These are phyloP conservation scores for Cloeon dipterum DNA, from an alignment of 2,888 invertebrate genomes.

Conservation along the genomic window DNA sequence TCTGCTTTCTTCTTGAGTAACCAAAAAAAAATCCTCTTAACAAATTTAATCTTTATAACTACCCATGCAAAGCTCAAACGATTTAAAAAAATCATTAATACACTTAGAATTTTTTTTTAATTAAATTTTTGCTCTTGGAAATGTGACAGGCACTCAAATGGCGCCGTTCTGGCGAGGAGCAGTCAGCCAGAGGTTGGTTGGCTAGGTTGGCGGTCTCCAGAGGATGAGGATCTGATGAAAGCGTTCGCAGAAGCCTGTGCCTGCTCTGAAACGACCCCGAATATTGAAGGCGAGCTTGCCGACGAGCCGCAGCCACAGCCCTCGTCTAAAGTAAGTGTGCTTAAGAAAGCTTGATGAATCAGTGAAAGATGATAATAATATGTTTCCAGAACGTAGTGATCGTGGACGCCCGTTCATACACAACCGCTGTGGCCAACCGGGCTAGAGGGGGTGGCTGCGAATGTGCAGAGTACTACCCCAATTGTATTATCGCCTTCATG, in stretches of 20 bases:
- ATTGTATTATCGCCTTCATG: conserved; percentile 93
- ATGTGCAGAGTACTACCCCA: conserved; percentile 84
- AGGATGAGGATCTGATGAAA: conserved; percentile 74
- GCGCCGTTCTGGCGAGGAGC: conserved; percentile 81
- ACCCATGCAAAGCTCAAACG: too few relatives aligned
- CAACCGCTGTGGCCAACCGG: conserved; percentile 88
- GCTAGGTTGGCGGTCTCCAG: conserved; percentile 75
- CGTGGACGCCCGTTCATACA: conserved; percentile 87
- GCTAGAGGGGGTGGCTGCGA: conserved; percentile 95
- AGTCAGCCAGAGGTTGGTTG: conserved; percentile 93
- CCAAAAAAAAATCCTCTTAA: too few relatives aligned
- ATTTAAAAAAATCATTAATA: too few relatives aligned
- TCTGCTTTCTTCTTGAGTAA: too few relatives aligned
- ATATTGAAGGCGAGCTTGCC: conserved; percentile 2
- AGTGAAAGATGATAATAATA: background rate
- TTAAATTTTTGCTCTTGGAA: too few relatives aligned
- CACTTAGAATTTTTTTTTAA: too few relatives aligned
- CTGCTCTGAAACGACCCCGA: conserved; percentile 19
- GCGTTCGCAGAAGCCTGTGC: conserved; percentile 62
- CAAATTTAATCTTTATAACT: too few relatives aligned
- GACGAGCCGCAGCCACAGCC: conserved; percentile 6
- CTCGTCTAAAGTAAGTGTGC: conserved; percentile 2
- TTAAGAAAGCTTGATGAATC: background rate
- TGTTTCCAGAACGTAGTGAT: conserved; percentile 51
- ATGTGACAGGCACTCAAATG: conserved; percentile 54